Evolutionary conservation across 2,888 invertebrate genomes (phyloP), one percentile per base, ranked within the genome.

Genomic region (Pterobdella sp.): DNA sequence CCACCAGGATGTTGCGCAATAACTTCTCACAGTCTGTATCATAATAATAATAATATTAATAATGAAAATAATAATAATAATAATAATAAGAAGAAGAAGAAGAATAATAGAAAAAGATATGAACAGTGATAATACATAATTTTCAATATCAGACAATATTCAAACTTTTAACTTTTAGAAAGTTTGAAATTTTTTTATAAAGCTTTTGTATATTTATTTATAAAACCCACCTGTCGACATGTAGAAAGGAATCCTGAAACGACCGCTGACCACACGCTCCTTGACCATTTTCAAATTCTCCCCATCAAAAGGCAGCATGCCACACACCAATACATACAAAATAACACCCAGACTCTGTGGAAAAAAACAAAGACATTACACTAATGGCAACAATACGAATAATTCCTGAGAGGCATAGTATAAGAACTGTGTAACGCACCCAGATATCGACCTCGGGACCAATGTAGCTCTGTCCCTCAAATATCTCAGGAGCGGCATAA

Each of bases 401-500:
- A n/a, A 18, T 56, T 7, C n/a, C 3, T 18, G 49, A 7, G 49
- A 22, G 49, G 49, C 7, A 22, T 42, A 14, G 22, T 14, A 42
- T 7, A 42, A 22, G 22, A 22, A 42, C 22, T 42, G 7, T 42
- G 49, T 42, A 0, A 74, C 88, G 85, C 87, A 95, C 94, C 96
- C 96, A 96, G 82, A 96, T 91, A 85, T 96, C 95, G 79, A 94
- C 92, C 87, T 95, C 94, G 1, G 96, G 95, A 18, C 95, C 96
- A 0, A 91, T 90, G 84, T 96, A 96, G 81, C 93, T 90, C 90
- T 82, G 94, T 60, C 95, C 96, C 81, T 94, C 92, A 84, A 96
- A 97, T 68, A 96, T 93, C 85, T 96, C 95, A 0, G 95, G 95
- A 10, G 95, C 94, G 49, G 95, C 94, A 76, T 84, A 84, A 0